These are phyloP conservation scores for Ispidina picta DNA, from an alignment of 2,797 vertebrate species.

Conservation along the genomic window DNA sequence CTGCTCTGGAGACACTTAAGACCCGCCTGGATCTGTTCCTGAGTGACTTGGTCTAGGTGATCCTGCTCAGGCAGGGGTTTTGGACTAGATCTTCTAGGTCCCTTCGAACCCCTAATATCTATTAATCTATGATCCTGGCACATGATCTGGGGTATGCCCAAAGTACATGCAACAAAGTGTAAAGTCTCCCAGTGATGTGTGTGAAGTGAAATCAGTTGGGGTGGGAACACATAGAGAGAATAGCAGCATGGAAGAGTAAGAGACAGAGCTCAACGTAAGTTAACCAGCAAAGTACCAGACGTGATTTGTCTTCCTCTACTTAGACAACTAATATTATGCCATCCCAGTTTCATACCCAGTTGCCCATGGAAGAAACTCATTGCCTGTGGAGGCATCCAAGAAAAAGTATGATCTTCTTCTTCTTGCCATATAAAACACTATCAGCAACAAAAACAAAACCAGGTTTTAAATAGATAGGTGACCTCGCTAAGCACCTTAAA, in stretches of 20 bases:
- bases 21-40: too few relatives aligned
- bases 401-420: background rate
- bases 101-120: too few relatives aligned
- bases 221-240: accelerated
- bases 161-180: background rate
- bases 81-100: too few relatives aligned
- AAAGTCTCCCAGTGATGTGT: background rate
- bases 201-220: background rate
- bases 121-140: too few relatives aligned
- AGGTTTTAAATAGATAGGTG: background rate
- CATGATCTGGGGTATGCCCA: background rate
- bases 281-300: background rate
- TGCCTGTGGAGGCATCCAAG: background rate
- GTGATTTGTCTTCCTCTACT: background rate
- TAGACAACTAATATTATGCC: background rate
- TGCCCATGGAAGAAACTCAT: background rate
- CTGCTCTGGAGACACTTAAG: too few relatives aligned
- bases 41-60: too few relatives aligned
- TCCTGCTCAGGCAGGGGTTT: too few relatives aligned
- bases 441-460: background rate
- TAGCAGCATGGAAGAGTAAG: background rate
- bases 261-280: background rate
- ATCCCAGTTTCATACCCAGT: background rate
- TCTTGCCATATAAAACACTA: background rate
- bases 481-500: background rate